phyloP scores from a whole-genome alignment of 2,888 invertebrate species.

The Clitarchus hookeri region DNA sequence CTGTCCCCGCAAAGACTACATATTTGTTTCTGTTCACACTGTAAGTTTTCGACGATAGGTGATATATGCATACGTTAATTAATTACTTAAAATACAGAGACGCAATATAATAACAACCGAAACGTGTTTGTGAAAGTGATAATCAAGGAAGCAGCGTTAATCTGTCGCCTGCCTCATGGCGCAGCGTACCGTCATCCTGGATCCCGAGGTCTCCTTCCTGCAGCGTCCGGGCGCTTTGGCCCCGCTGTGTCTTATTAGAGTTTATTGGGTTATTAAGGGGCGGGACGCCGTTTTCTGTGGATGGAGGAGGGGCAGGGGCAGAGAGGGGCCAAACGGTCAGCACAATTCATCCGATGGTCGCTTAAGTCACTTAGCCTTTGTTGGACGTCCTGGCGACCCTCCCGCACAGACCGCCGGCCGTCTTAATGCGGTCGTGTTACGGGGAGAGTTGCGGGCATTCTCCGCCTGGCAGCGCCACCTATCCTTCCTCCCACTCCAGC shows the following conservation, averaged over 20 bases:
- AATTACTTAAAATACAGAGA: too few species aligned
- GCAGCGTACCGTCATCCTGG: too few species aligned
- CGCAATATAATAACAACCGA: too few species aligned
- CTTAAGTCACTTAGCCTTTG: slow-evolving; percentile 2
- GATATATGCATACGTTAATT: too few species aligned
- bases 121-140: too few species aligned
- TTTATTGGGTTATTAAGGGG: slow-evolving; percentile 14
- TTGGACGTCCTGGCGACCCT: background rate
- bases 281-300: background rate
- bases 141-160: too few species aligned
- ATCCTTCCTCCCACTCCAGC: background rate
- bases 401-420: background rate
- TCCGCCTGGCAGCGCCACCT: background rate
- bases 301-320: background rate
- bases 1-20: too few species aligned
- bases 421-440: slow-evolving; percentile 14
- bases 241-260: background rate
- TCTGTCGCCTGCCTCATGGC: too few species aligned
- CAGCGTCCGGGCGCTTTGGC: background rate
- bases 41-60: too few species aligned
- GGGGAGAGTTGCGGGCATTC: background rate
- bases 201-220: background rate
- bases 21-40: too few species aligned
- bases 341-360: slow-evolving; percentile 14
- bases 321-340: background rate